Evolutionary conservation across 2,113 vertebrate species (phyloP), one percentile per base, ranked within the genome.

Genomic region (Engraulis encrasicolus): DNA sequence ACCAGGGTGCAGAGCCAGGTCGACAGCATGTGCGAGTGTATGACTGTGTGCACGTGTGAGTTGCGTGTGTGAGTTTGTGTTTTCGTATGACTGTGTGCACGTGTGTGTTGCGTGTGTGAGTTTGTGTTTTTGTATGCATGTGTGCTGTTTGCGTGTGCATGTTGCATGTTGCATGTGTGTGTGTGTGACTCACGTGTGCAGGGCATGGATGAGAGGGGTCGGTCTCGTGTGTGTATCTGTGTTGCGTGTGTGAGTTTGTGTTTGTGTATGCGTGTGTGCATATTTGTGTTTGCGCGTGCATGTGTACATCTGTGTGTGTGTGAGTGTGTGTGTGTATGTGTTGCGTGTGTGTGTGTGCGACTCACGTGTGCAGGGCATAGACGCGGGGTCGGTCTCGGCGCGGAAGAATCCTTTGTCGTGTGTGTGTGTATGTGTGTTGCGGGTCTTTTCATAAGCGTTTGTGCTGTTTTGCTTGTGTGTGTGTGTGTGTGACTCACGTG

Each of bases 311-410:
- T 49, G 15, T 84, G 40, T 80, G 79, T 80, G 27, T 40, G 18
- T 79, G 50, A 54, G 58, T 80, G 78, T 80, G 50, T 40, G 50
- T 83, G 31, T 37, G 36, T 58, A 37, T 66, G 34, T 18, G 34
- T 27, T 77, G 52, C 50, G 48, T 34, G 31, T 27, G 27, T 27
- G 6, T 12, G 36, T 6, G 1, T 49, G 52, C 23, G 66, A 96
- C 96, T 96, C 93, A 97, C 96, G 95, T n/a, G 96, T 97, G 91
- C 96, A 97, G 71, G 96, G 95, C 96, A 96, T 96, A 34, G 96
- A 96, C 34, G 96, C 96, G 0, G 96, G 96, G 15, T 97, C 96
- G 0, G 87, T 95, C 78, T 97, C 96, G 0, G 96, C 95, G 82
- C 96, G 91, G 93, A 96, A 97, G 84, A 95, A 97, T 83, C 96